Percentiles rank a stretch among this genome's conserved stretches.
Conservation (phyloP, 2,113 vertebrate genomes). For the Hemiscyllium ocellatum region DNA sequence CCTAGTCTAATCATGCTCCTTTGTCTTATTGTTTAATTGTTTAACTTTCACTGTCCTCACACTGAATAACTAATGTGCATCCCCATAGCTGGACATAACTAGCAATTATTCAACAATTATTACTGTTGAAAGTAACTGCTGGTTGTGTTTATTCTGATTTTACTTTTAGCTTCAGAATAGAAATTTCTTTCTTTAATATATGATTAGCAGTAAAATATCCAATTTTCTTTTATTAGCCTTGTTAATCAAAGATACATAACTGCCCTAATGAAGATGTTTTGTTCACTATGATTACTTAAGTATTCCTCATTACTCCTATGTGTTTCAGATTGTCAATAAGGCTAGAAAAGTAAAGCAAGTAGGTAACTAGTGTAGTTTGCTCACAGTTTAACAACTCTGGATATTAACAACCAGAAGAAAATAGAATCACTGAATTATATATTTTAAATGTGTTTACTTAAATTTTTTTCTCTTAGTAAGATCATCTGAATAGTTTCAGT, state of each 20-base stretch:
- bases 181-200: not conserved
- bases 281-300: not conserved
- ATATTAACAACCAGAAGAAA: not conserved
- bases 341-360: not conserved
- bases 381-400: not conserved
- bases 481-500: too few species aligned
- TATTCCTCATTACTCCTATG: not conserved
- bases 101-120: not conserved
- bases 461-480: not conserved
- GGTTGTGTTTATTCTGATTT: not conserved
- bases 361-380: not conserved
- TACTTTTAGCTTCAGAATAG: not conserved
- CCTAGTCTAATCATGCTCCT: too few species aligned
- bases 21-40: too few species aligned
- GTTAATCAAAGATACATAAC: not conserved
- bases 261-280: not conserved
- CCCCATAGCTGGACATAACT: not conserved
- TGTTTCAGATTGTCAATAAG: not conserved
- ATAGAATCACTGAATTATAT: not conserved
- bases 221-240: not conserved
- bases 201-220: not conserved
- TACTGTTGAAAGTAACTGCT: not conserved
- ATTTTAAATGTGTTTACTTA: not conserved
- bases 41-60: not conserved
- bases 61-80: not conserved